Evolutionary conservation across 2,113 vertebrate species (phyloP).

Genomic region (Heterocephalus glaber): DNA sequence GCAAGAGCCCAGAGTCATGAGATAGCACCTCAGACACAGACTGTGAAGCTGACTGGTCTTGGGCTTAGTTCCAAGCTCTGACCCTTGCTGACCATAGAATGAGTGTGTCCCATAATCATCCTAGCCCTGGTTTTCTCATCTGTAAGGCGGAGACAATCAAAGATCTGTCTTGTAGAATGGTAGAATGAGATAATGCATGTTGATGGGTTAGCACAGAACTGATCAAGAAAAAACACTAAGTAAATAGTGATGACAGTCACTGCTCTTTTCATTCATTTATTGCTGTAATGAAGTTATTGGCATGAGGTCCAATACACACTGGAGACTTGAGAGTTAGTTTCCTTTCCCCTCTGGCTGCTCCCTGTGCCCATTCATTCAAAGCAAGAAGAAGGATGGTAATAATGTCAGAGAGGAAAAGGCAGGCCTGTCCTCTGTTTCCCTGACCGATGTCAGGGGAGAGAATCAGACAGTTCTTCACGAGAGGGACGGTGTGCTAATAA

Average conservation of each 20-base stretch:
- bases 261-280: not conserved
- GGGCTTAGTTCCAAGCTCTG: not conserved
- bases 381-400: not conserved
- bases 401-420: not conserved
- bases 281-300: not conserved
- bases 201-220: not conserved
- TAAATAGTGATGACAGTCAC: rapidly evolving
- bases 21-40: not conserved
- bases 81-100: not conserved
- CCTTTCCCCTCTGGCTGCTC: not conserved
- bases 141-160: not conserved
- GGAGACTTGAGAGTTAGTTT: not conserved
- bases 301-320: not conserved
- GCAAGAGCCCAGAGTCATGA: not conserved
- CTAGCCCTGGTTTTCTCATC: not conserved
- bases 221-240: not conserved
- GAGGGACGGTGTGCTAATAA: conserved; percentile 38
- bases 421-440: not conserved
- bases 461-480: not conserved
- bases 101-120: not conserved
- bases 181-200: not conserved
- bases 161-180: not conserved
- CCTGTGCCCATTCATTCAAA: not conserved
- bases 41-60: not conserved
- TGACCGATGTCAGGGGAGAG: not conserved